Percentiles rank a stretch among this genome's conserved stretches.
Conservation (phyloP, 2,797 vertebrate genomes). For the Rhincodon typus region DNA sequence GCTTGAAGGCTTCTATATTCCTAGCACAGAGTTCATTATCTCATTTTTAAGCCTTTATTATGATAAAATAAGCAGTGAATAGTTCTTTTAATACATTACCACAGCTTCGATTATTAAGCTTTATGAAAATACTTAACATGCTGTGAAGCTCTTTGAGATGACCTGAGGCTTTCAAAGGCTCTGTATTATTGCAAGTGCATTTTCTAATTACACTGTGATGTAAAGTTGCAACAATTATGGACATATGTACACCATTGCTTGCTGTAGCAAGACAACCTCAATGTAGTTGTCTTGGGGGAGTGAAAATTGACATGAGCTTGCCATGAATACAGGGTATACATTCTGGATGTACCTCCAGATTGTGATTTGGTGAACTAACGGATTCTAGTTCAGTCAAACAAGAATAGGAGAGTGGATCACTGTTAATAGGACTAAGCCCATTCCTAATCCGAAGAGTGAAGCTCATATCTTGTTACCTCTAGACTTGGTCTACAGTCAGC, state of each 20-base stretch:
- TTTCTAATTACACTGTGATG: not conserved
- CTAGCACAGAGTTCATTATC: not conserved
- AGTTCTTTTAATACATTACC: not conserved
- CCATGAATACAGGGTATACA: not conserved
- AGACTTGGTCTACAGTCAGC: not conserved
- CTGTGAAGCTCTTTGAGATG: not conserved
- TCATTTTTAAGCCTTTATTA: not conserved
- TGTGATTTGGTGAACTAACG: not conserved
- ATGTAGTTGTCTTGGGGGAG: not conserved
- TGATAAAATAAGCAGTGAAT: not conserved
- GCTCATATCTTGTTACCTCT: not conserved
- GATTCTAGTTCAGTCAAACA: not conserved
- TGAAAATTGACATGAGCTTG: not conserved
- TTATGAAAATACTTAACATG: not conserved
- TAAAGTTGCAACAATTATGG: not conserved
- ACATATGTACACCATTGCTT: not conserved
- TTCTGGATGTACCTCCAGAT: not conserved
- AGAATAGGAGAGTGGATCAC: not conserved
- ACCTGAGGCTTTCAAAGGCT: not conserved
- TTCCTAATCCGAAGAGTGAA: not conserved
- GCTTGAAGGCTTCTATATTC: not conserved
- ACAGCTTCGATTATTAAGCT: not conserved
- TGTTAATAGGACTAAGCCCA: not conserved
- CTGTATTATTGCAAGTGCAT: not conserved
- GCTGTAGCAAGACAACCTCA: not conserved